These are phyloP conservation scores for Sprattus sprattus DNA, from an alignment of 2,113 vertebrate genomes.

Conservation along the genomic window DNA sequence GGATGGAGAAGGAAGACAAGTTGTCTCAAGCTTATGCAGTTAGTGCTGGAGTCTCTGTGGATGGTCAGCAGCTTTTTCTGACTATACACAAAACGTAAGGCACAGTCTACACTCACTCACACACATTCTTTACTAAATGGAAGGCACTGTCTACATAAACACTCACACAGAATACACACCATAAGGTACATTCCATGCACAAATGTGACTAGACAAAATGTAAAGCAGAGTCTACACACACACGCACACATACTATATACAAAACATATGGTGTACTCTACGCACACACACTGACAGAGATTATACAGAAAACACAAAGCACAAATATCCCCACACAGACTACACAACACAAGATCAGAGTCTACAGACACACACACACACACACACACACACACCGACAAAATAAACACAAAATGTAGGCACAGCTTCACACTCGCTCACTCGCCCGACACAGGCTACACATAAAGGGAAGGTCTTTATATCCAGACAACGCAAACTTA, in stretches of 20 bases:
- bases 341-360: too few relatives aligned
- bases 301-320: not conserved
- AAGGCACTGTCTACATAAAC: not conserved
- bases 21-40: constrained; percentile 98
- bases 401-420: too few relatives aligned
- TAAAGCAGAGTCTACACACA: not conserved
- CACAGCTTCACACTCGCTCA: not conserved
- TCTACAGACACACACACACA: too few relatives aligned
- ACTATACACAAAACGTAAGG: constrained; percentile 99
- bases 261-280: too few relatives aligned
- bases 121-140: not conserved
- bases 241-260: not conserved
- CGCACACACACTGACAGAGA: too few relatives aligned
- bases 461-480: too few relatives aligned
- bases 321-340: not conserved
- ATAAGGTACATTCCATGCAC: not conserved
- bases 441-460: constrained; percentile 15
- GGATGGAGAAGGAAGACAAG: constrained; percentile 98
- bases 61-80: constrained; percentile 99
- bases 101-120: not conserved
- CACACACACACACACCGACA: too few relatives aligned
- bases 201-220: not conserved
- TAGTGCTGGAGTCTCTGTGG: constrained; percentile 95
- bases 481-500: too few relatives aligned
- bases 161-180: too few relatives aligned